Evolutionary conservation across 2,113 vertebrate species (phyloP), one percentile per base, ranked within the genome.

Genomic region (Laticauda laticaudata): DNA sequence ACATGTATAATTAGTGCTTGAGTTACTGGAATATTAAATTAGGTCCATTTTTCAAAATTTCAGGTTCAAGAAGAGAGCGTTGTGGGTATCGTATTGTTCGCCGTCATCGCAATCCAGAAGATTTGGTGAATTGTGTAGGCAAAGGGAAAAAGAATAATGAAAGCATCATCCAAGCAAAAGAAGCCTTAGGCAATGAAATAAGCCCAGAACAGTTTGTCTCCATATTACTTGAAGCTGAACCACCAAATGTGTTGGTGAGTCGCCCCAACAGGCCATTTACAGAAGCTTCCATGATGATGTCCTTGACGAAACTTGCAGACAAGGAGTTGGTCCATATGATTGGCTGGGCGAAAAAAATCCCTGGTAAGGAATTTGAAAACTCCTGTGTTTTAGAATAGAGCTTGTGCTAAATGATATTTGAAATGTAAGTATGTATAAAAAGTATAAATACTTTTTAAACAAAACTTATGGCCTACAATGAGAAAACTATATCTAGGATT

Each of bases 271-370:
- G 98, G 26, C 99, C 99, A 0, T 99, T 99, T 97, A 99, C 99
- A 0, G 98, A 99, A 97, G 97, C 98, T 94, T 99, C 98, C 96
- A 98, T 99, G 98, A 99, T 99, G 99, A 99, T 99, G 98, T 99
- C 99, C 29, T 97, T 99, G 94, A 99, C 99, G 75, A 99, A 98
- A 96, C 98, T 99, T 93, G 99, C 99, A 0, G 99, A 99, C 97
- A 99, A 99, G 92, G 99, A 99, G 39, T 95, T 99, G 92, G 99
- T 99, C 61, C 98, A 99, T 89, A 99, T 99, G 99, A 99, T 99
- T 89, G 98, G 98, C 90, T 99, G 99, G 99, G 99, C 99, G 81
- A 99, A 99, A 96, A 99, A 99, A 96, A 99, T 99, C 81, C 99
- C 99, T 0, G 99, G 99, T 98, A 97, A 95, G 95, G 69, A 55